Conservation (phyloP, 2,888 invertebrate genomes). For the Nymphalis urticae region DNA sequence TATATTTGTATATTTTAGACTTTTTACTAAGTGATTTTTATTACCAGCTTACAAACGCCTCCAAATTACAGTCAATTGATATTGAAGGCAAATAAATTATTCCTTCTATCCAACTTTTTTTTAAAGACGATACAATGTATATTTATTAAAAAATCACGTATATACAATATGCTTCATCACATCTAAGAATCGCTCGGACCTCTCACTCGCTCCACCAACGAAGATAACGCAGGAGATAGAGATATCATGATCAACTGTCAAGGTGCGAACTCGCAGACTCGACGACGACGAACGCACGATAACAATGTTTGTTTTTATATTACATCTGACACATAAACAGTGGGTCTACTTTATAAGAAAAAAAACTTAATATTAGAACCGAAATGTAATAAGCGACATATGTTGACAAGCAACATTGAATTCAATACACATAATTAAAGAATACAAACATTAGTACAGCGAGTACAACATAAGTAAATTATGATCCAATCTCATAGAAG, state of each 20-base stretch:
- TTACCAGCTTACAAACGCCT: background rate
- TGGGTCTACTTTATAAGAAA: background rate
- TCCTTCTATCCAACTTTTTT: too few relatives aligned
- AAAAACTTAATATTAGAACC: too few relatives aligned
- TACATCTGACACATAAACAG: slow-evolving; percentile 38
- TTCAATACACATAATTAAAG: too few relatives aligned
- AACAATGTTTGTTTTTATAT: slow-evolving; percentile 52
- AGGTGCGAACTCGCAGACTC: slow-evolving; percentile 69
- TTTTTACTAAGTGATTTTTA: background rate
- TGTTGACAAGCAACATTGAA: too few relatives aligned
- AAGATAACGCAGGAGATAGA: slow-evolving; percentile 47
- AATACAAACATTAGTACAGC: too few relatives aligned
- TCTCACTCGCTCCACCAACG: slow-evolving; percentile 27
- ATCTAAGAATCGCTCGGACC: slow-evolving; percentile 15
- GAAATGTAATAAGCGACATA: too few relatives aligned
- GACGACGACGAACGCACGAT: slow-evolving; percentile 66
- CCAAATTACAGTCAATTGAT: background rate
- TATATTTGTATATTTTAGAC: too few relatives aligned
- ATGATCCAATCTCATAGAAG: too few relatives aligned
- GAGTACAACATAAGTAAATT: too few relatives aligned
- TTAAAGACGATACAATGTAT: background rate
- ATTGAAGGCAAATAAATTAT: background rate
- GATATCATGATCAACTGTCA: slow-evolving; percentile 67
- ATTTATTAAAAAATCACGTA: background rate
- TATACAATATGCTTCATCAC: background rate